A percentile compares a stretch with the other conserved stretches of the same genome.
Evolutionary conservation across 2,888 invertebrate genomes (phyloP).

Genomic region (Agrilus mali): DNA sequence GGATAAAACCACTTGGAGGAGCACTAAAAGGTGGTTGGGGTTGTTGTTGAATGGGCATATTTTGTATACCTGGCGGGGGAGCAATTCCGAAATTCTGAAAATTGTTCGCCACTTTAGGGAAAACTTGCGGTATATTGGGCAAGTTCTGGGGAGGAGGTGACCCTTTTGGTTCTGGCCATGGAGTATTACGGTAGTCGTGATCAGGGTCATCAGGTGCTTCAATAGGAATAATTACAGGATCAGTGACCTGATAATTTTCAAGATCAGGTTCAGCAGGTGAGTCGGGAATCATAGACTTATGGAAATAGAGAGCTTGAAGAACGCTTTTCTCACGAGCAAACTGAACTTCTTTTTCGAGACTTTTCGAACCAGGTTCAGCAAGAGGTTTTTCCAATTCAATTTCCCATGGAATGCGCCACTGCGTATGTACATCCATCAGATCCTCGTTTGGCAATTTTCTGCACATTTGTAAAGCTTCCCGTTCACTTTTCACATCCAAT

Average conservation of each 20-base stretch:
- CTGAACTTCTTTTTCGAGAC: conserved; percentile 78
- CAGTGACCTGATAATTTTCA: conserved; percentile 62
- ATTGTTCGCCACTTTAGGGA: conserved; percentile 20
- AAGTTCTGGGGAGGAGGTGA: conserved; percentile 36
- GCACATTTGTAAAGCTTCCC: conserved; percentile 67
- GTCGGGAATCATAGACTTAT: conserved; percentile 74
- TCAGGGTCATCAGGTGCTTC: conserved; percentile 82
- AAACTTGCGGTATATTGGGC: conserved; percentile 28
- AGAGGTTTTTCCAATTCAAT: conserved; percentile 56
- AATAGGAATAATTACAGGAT: conserved; percentile 73
- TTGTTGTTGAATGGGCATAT: conserved; percentile 36
- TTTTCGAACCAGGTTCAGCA: conserved; percentile 61
- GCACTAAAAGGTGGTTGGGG: conserved; percentile 30
- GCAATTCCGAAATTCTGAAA: conserved; percentile 9
- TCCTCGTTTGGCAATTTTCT: conserved; percentile 66
- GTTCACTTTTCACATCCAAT: conserved; percentile 76
- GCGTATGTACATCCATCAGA: conserved; percentile 68
- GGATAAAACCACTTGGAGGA: conserved; percentile 25
- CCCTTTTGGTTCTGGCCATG: conserved; percentile 78
- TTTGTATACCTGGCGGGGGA: conserved; percentile 6
- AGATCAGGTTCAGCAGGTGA: conserved; percentile 76
- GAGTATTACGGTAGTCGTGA: conserved; percentile 62
- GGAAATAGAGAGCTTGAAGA: conserved; percentile 70
- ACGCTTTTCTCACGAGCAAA: conserved; percentile 76
- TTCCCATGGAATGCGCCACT: conserved; percentile 60